These are phyloP conservation scores for Orbicella faveolata DNA, from an alignment of 64 coral and sea anemone species.

Conservation along the genomic window DNA sequence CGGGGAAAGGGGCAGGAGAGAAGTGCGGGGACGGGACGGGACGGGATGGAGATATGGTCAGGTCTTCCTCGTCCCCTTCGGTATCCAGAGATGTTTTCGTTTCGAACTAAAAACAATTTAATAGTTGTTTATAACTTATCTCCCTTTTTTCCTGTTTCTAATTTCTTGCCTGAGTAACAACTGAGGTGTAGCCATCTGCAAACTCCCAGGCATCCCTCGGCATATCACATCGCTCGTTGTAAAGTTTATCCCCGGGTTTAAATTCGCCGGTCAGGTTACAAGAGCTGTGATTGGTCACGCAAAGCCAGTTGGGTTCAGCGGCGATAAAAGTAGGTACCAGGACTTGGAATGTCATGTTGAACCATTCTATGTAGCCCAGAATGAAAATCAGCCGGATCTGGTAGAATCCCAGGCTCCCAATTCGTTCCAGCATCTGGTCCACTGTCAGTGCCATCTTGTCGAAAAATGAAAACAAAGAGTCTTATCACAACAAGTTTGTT, in stretches of 20 bases:
- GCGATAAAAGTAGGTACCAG: constrained; percentile 42
- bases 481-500: too few relatives aligned
- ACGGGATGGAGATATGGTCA: too few relatives aligned
- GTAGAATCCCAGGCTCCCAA: constrained; percentile 47
- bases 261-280: constrained; percentile 34
- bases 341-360: constrained; percentile 46
- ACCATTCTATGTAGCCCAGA: constrained; percentile 48
- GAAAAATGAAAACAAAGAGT: neutral
- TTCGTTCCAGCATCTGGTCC: constrained; percentile 20
- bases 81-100: too few relatives aligned
- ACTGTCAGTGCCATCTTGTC: constrained; percentile 40
- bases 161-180: constrained; percentile 47
- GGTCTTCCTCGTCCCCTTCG: too few relatives aligned
- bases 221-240: constrained; percentile 24
- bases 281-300: constrained; percentile 14
- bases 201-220: constrained; percentile 43
- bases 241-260: constrained; percentile 13
- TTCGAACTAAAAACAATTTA: too few relatives aligned
- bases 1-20: too few relatives aligned
- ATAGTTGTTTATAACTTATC: too few relatives aligned
- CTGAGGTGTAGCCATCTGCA: constrained; percentile 41
- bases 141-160: too few relatives aligned
- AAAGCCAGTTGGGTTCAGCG: constrained; percentile 46
- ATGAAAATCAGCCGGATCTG: constrained; percentile 48
- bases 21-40: too few relatives aligned